Conservation (phyloP, 1,140 invertebrate species). For the Ceratina calcarata region DNA sequence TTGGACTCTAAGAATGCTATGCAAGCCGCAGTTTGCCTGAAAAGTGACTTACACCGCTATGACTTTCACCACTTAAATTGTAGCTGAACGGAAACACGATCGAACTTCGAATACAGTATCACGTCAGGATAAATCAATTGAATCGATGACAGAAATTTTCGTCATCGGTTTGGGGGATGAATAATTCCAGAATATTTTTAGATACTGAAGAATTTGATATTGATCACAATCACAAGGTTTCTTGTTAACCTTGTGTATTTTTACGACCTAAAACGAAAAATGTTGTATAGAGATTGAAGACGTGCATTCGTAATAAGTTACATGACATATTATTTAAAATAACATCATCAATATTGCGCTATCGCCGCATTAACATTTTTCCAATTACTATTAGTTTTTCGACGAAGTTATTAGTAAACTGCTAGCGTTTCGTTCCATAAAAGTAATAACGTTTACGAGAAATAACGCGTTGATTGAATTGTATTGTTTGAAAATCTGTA, state of each 20-base stretch:
- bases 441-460: not conserved
- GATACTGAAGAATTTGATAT: slow-evolving; percentile 46
- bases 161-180: slow-evolving; percentile 5
- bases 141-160: slow-evolving; percentile 21
- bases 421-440: not conserved
- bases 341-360: not conserved
- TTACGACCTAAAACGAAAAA: slow-evolving; percentile 5
- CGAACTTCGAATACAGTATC: not conserved
- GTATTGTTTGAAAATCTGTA: slow-evolving; percentile 57
- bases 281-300: not conserved
- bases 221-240: slow-evolving; percentile 52
- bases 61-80: too few species aligned
- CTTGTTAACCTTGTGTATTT: slow-evolving; percentile 29
- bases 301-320: too few species aligned
- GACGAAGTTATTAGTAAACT: not conserved
- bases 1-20: too few species aligned
- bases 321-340: too few species aligned
- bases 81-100: not conserved
- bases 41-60: too few species aligned
- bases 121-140: slow-evolving; percentile 26
- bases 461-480: slow-evolving; percentile 10
- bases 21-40: too few species aligned
- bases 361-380: not conserved
- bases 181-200: slow-evolving; percentile 44
- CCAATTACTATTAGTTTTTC: not conserved